Base-by-base conservation (phyloP, 2,113 vertebrate species). In the Barnardius zonarius region DNA sequence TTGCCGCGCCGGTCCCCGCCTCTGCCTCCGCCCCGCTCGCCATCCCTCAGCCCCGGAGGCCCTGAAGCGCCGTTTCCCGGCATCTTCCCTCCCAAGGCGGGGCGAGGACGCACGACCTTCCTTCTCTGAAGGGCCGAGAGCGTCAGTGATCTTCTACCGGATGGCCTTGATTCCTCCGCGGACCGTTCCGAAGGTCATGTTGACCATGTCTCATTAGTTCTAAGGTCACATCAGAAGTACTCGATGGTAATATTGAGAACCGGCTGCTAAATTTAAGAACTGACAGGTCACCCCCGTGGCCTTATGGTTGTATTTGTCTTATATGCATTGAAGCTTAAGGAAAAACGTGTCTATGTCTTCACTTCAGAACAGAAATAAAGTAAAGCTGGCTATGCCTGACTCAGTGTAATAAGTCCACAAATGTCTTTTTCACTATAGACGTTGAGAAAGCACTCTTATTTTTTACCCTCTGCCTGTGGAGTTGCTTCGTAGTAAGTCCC, bases 151-250 rank as follows among this genome's bases (percentile, higher is more conserved):
- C 4, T 5, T 9, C 5, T 19, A 46, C 1, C 8, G 22, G 4
- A 2, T 0, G 0, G 9, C 4, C 4, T 46, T n/a, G 30, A 7
- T 7, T 11, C 2, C 2, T 6, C 5, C 1, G 1, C 1, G 1
- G 9, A 20, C 3, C 0, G 2, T 7, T 31, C 1, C 17, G 30
- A 11, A 9, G 2, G 22, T 16, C 11, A 0, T 6, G 6, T 1
- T 27, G 5, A 5, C 10, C 3, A 0, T 11, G 3, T 28, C 1
- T 67, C n/a, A 1, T 2, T 5, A 18, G 0, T 20, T 39, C 2
- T 13, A 18, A 6, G 3, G 1, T 33, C 20, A 10, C 8, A 6
- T 18, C 3, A 3, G 8, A 7, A 4, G 4, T 4, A 7, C 6
- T 61, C 2, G 0, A 5, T 23, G 8, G 7, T 27, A 13, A 3